Conservation (phyloP, 64 coral and sea anemone genomes). For the Dendronephthya gigantea region DNA sequence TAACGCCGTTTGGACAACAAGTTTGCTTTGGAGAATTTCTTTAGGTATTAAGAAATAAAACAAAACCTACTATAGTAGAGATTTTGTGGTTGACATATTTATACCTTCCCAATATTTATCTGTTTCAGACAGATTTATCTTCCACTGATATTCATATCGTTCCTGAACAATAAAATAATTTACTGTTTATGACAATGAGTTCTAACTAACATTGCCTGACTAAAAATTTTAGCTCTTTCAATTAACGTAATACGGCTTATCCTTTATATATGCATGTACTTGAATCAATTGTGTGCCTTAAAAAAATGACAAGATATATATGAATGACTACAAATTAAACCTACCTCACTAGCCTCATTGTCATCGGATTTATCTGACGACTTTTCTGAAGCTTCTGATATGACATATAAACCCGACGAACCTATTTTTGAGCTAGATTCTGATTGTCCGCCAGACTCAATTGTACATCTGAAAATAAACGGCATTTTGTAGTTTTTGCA, state of each 20-base stretch:
- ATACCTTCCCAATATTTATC: conserved; percentile 85
- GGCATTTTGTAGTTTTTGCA: background rate
- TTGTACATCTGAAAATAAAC: conserved; percentile 24
- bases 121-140: conserved; percentile 92
- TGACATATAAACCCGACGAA: background rate
- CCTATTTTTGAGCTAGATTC: background rate
- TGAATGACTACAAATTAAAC: too few species aligned
- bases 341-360: background rate
- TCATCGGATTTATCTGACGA: background rate
- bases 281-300: too few species aligned
- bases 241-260: too few species aligned
- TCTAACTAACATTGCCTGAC: too few species aligned
- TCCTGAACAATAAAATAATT: background rate
- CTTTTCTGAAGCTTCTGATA: background rate
- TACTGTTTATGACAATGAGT: too few species aligned
- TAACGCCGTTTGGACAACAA: too few species aligned
- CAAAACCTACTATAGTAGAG: too few species aligned
- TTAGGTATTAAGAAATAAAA: too few species aligned
- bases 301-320: too few species aligned
- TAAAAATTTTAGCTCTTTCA: too few species aligned
- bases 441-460: background rate
- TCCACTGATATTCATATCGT: conserved; percentile 54
- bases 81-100: background rate
- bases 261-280: too few species aligned
- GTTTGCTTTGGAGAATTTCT: too few species aligned